Evolutionary conservation across 1,140 invertebrate species (phyloP).

Genomic region (Drosophila ohnishii): DNA sequence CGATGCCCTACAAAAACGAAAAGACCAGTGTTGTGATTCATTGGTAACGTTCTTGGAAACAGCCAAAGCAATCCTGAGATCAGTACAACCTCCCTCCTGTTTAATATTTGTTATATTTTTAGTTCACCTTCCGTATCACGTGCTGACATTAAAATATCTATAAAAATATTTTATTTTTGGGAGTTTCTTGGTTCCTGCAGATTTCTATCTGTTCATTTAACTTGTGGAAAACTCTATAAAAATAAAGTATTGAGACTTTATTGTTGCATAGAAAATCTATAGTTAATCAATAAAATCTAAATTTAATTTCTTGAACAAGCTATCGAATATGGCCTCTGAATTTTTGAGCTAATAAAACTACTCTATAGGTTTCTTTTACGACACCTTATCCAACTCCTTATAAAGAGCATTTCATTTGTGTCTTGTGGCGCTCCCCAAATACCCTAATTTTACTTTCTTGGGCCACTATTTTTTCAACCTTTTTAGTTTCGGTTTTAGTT

Average conservation of each 20-base stretch:
- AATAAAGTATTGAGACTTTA: neutral
- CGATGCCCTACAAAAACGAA: conserved; percentile 36
- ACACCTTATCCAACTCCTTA: neutral
- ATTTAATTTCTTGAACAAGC: neutral
- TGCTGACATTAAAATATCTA: neutral
- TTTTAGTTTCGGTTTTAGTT: conserved; percentile 21
- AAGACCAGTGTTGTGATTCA: conserved; percentile 14
- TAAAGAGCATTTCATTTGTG: conserved; percentile 1
- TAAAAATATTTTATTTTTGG: conserved; percentile 6
- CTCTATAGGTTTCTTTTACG: too few species aligned
- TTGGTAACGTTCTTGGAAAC: neutral
- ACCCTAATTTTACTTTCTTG: conserved; percentile 19
- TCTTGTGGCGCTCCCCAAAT: neutral
- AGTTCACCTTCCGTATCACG: neutral
- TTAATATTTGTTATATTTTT: neutral
- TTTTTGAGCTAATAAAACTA: neutral
- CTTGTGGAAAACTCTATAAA: too few species aligned
- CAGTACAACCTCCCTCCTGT: neutral
- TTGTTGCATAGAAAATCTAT: neutral
- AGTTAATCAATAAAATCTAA: neutral
- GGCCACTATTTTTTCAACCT: conserved; percentile 3
- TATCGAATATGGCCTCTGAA: too few species aligned
- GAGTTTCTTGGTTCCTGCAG: neutral
- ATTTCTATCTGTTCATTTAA: neutral
- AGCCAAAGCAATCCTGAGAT: neutral